These are phyloP conservation scores for Ceratotherium simum DNA, from an alignment of 2,113 vertebrate genomes.

Conservation along the genomic window DNA sequence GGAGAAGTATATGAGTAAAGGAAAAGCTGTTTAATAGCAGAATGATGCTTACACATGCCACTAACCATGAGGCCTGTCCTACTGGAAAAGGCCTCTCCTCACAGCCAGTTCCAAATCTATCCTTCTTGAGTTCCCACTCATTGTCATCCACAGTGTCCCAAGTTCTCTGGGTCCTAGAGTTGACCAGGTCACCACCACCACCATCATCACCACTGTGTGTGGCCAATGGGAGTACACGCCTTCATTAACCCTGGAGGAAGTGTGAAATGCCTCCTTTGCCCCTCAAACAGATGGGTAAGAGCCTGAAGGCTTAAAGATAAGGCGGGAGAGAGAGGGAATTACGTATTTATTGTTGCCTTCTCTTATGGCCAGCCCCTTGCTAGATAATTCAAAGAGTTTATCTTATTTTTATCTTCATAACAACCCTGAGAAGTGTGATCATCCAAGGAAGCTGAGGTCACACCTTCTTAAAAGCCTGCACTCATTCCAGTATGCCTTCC, in stretches of 20 bases:
- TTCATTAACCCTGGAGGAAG: background rate
- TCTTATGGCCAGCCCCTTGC: background rate
- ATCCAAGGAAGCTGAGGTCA: background rate
- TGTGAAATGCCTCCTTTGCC: background rate
- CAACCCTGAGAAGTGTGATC: background rate
- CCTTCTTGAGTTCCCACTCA: background rate
- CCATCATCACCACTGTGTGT: fast-evolving
- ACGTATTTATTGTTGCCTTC: background rate
- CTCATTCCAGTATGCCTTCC: background rate
- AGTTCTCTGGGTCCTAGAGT: background rate
- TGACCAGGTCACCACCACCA: background rate
- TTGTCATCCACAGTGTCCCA: background rate
- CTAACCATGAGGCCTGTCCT: background rate
- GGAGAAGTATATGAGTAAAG: background rate
- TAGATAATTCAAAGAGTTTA: background rate
- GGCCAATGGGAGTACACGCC: fast-evolving
- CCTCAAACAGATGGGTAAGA: background rate
- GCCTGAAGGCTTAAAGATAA: background rate
- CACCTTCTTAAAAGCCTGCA: background rate
- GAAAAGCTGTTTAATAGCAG: background rate
- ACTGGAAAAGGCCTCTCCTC: background rate
- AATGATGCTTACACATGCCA: background rate
- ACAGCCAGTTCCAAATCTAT: background rate
- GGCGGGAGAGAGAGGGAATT: background rate
- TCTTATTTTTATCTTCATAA: background rate